Conservation (phyloP, 1,140 invertebrate species). For the Lucilia cuprina region DNA sequence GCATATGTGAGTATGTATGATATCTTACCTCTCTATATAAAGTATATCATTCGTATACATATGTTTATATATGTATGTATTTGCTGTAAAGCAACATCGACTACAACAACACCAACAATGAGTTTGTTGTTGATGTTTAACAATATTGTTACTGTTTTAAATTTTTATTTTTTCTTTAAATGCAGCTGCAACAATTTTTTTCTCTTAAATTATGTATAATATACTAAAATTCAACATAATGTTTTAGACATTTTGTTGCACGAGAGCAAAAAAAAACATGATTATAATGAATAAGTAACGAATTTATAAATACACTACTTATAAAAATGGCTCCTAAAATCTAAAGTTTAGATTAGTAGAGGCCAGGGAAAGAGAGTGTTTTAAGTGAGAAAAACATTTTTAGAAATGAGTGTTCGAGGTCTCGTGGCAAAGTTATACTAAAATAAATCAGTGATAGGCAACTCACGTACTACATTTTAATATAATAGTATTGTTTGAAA, state of each 20-base stretch:
- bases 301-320: too few relatives aligned
- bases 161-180: neutral
- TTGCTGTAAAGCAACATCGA: neutral
- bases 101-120: neutral
- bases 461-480: too few relatives aligned
- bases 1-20: neutral
- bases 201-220: too few relatives aligned
- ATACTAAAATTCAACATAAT: neutral
- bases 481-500: too few relatives aligned
- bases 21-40: neutral
- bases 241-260: neutral
- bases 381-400: too few relatives aligned
- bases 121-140: conserved; percentile 25
- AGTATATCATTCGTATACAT: neutral
- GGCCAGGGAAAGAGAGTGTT: too few relatives aligned
- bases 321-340: too few relatives aligned
- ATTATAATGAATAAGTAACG: neutral
- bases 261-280: neutral
- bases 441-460: too few relatives aligned
- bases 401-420: too few relatives aligned
- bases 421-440: too few relatives aligned
- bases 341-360: too few relatives aligned
- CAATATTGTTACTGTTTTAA: conserved; percentile 25
- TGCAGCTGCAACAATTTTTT: conserved; percentile 24
- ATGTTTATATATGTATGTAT: neutral